Evolutionary conservation across 53 echinoderm and acorn worm species (phyloP), one percentile per base, ranked within the genome.

Genomic region (Hippasteria phrygiana): DNA sequence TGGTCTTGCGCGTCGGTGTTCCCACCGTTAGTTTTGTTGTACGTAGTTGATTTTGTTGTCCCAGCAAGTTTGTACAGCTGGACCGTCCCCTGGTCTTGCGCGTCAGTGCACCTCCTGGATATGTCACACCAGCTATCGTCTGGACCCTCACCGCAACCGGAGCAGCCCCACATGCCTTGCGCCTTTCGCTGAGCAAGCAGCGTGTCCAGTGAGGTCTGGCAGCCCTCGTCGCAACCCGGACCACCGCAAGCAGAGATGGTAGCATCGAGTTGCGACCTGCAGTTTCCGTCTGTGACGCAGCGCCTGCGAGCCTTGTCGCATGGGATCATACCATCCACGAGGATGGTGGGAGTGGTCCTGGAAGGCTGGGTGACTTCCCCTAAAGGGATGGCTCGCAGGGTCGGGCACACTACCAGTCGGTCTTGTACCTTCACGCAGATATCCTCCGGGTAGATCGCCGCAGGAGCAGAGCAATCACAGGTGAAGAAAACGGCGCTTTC

Each of bases 301-400:
- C 47, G 85, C 36, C 35, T 1, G 47, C 37, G 27, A 22, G 85
- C 70, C 22, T n/a, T 37, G 34, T 70, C 71, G 6, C 85, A 85
- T 10, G 85, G 85, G 5, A 71, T 35, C 55, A 22, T 51, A 10
- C 85, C 85, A 26, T 53, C 35, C 45, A 36, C 51, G 31, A 85
- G 29, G 85, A 85, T 50, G 27, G 85, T 85, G 0, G 85, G 85
- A 13, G 85, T 85, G 16, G 85, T 85, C 37, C 85, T 85, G 14
- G 85, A n/a, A 12, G 56, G 80, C n/a, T 5, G 20, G 2, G 72
- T 72, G 72, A 16, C 33, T 1, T 28, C 7, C 14, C 13, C 6
- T 17, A 35, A 3, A n/a, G 62, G 32, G 79, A 35, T 51, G 43
- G 41, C 71, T 22, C 16, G 26, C 35, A 85, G 35, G 18, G 35